Base-by-base conservation (phyloP, 2,888 invertebrate genomes). In the Hypercompe scribonia region DNA sequence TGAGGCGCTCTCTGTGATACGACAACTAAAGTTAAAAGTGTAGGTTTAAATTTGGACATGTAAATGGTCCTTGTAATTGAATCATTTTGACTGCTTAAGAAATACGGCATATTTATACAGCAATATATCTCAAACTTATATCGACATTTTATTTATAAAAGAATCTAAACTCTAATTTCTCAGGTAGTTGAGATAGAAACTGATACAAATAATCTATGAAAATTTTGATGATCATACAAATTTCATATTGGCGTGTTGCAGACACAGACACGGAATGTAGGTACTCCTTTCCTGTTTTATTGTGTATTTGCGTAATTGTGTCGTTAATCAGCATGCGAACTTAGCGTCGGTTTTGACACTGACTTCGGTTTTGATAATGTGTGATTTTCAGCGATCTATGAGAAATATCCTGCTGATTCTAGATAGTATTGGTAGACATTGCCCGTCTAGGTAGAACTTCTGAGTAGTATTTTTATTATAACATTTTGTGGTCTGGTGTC, bases 241-340 rank as follows among this genome's bases (percentile, higher is more conserved):
- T 69, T 28, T 61, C 61, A 7, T 65, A 24, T 61, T 18, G 36
- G 68, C 50, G 39, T 18, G 24, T 24, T 66, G 61, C 42, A 64
- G 31, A 31, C 65, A 63, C 81, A 76, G 71, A 76, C 73, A 72
- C 69, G 72, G 68, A 67, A 67, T 46, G 71, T 8, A 70, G 54
- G 65, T 69, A 67, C 28, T 33, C 46, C 10, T 31, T 15, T 42
- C 42, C 31, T 61, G 18, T 61, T 61, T 61, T 31, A 31, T 18
- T 31, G 15, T 61, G 24, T 54, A n/a, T 54, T n/a, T 54, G 24
- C 50, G 11, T n/a, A 11, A n/a, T 54, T n/a, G 50, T 54, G n/a
- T 54, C 50, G n/a, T 24, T 21, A 50, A 50, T 54, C 50, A n/a
- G 10, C 24, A n/a, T 61, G n/a, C n/a, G n/a, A n/a, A n/a, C n/a